phyloP scores from a whole-genome alignment of 2,113 vertebrate species.

The Campylomormyrus tamandua region DNA sequence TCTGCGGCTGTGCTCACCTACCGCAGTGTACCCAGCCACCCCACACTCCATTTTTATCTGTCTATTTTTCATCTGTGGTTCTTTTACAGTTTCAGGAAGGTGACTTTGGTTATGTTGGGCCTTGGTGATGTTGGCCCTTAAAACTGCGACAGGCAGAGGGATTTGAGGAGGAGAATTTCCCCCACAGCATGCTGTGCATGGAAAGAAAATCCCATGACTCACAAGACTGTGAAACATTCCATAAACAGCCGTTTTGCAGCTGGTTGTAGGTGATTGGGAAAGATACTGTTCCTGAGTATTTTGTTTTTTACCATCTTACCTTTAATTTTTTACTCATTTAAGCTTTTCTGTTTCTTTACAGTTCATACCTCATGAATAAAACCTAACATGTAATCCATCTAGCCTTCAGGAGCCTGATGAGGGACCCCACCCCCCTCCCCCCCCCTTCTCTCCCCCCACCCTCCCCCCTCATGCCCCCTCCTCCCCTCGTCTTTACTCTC shows the following conservation, averaged over 20 bases:
- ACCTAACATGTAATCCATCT: neutral
- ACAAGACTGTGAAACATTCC: neutral
- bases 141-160: conserved; percentile 68
- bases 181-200: neutral
- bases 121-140: conserved; percentile 70
- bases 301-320: neutral
- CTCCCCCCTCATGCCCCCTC: too few species aligned
- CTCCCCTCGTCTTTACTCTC: too few species aligned
- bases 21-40: neutral
- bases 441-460: too few species aligned
- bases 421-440: too few species aligned
- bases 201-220: neutral
- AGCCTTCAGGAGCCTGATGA: neutral
- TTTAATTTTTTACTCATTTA: neutral
- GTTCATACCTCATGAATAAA: neutral
- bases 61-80: neutral
- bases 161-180: conserved; percentile 68
- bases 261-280: neutral
- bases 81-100: conserved; percentile 58
- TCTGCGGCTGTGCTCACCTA: neutral
- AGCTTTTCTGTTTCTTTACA: neutral
- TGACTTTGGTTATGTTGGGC: conserved; percentile 72
- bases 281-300: neutral
- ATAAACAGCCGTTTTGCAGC: neutral
- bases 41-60: neutral